phyloP scores from a whole-genome alignment of 35 echinoderm and acorn worm genomes.

The Heliocidaris tuberculata region DNA sequence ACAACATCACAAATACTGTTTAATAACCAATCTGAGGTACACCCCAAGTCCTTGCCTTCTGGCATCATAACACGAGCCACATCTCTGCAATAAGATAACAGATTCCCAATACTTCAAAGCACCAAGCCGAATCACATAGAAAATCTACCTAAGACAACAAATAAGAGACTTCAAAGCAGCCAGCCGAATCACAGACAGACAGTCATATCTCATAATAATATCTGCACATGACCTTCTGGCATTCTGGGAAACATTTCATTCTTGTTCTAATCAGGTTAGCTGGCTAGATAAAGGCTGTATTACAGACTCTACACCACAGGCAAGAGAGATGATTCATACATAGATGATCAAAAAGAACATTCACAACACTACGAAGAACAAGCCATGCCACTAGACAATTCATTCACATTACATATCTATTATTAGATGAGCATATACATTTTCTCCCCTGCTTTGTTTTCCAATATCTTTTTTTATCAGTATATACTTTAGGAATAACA shows the following conservation, averaged over 20 bases:
- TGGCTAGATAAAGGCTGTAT: neutral
- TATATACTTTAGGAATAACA: too few relatives aligned
- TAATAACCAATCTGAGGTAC: too few relatives aligned
- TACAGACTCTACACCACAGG: neutral
- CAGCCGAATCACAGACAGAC: neutral
- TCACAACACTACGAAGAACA: neutral
- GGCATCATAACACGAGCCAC: too few relatives aligned
- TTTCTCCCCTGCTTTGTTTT: neutral
- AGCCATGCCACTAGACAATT: neutral
- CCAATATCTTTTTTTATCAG: neutral
- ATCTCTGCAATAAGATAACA: too few relatives aligned
- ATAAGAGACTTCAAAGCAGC: neutral
- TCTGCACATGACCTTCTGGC: neutral
- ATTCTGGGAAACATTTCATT: neutral
- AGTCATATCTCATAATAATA: neutral
- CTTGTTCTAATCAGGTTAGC: constrained; percentile 9
- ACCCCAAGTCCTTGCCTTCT: too few relatives aligned
- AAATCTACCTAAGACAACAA: neutral
- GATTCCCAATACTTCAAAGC: neutral
- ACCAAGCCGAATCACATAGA: neutral
- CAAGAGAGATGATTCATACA: constrained; percentile 12
- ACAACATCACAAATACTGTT: too few relatives aligned
- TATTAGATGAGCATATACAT: neutral
- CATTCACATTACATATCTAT: neutral
- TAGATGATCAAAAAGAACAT: neutral